These are phyloP conservation scores for Cheilosia vernalis DNA, from an alignment of 2,888 invertebrate species.

Conservation along the genomic window DNA sequence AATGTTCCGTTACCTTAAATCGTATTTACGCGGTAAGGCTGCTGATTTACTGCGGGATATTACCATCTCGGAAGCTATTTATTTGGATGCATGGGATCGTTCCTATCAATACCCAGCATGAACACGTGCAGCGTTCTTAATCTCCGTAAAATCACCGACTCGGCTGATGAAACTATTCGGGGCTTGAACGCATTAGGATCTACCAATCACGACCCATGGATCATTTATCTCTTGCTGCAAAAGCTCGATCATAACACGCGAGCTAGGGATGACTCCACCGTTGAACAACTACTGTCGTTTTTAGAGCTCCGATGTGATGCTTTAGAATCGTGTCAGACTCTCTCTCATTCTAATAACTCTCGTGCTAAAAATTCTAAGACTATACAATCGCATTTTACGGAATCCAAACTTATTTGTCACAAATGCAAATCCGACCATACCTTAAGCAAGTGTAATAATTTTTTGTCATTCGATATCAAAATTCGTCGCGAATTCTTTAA, in stretches of 20 bases:
- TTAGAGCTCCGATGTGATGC: too few species aligned
- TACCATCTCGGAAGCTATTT: background rate
- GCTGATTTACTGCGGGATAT: background rate
- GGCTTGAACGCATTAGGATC: constrained; percentile 5
- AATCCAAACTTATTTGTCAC: background rate
- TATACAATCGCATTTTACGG: background rate
- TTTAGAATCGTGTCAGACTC: too few species aligned
- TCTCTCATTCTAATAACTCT: too few species aligned
- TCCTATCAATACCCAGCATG: background rate
- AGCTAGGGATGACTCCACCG: too few species aligned
- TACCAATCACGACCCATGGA: background rate
- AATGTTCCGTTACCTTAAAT: constrained; percentile 11
- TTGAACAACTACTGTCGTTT: too few species aligned
- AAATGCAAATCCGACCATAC: constrained; percentile 17
- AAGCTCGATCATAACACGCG: too few species aligned
- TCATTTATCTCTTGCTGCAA: background rate
- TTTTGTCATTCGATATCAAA: constrained; percentile 13
- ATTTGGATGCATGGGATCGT: constrained; percentile 5
- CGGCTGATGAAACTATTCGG: constrained; percentile 2
- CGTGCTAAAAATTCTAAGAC: background rate
- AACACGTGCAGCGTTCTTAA: background rate
- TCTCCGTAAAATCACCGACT: constrained; percentile 2
- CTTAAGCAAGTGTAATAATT: constrained; percentile 1
- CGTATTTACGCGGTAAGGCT: too few species aligned
- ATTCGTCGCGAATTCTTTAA: constrained; percentile 15